These are phyloP conservation scores for Marisa cornuarietis DNA, from an alignment of 1,140 invertebrate genomes.

Conservation along the genomic window DNA sequence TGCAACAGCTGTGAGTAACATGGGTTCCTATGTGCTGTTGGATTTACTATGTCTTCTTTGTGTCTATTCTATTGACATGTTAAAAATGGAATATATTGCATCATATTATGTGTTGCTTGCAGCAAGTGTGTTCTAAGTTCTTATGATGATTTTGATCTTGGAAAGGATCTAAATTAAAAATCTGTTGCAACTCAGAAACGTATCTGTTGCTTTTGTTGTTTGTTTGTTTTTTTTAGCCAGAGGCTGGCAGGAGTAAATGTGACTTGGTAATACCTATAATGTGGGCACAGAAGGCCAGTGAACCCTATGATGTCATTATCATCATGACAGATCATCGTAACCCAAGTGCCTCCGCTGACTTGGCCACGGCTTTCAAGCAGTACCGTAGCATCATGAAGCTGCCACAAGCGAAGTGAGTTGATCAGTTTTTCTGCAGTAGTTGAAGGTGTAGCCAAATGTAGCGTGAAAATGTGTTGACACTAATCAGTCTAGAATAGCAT, in stretches of 20 bases:
- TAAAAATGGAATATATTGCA: no score
- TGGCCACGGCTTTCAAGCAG: neutral
- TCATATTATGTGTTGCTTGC: no score
- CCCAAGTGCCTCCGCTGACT: constrained; percentile 1
- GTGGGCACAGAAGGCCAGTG: constrained; percentile 12
- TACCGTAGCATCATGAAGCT: constrained; percentile 3
- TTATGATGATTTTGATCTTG: no score
- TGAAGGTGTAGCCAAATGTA: no score
- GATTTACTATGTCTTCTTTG: no score
- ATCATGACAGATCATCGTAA: constrained; percentile 22
- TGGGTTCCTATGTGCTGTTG: neutral
- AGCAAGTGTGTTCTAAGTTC: no score
- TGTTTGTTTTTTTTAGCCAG: constrained; percentile 6
- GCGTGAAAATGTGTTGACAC: no score
- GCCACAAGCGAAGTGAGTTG: constrained; percentile 69
- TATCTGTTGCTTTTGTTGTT: neutral
- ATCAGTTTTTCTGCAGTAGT: no score
- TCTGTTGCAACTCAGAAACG: no score
- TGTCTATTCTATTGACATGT: no score
- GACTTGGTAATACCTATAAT: constrained; percentile 10
- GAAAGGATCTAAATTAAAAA: no score
- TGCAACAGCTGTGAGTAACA: constrained; percentile 1
- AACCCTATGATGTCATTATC: constrained; percentile 23
- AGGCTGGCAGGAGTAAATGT: constrained; percentile 46
- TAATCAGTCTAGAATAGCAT: no score